Percentiles rank a stretch among this genome's conserved stretches.
Conservation (phyloP, 2,888 invertebrate genomes). For the Acanthosepion pharaonis region DNA sequence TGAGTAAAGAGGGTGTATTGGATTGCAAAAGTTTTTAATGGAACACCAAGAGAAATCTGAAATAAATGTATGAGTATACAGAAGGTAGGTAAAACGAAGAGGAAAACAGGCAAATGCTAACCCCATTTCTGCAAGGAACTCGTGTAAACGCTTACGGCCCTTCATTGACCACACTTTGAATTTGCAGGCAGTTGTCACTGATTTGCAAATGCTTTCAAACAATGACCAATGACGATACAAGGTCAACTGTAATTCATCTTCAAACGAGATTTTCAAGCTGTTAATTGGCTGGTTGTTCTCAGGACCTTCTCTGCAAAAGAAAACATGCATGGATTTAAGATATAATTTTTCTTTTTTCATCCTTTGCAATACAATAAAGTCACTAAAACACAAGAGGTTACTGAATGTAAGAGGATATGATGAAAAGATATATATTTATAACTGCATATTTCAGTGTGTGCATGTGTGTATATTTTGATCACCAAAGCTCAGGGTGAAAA, state of each 20-base stretch:
- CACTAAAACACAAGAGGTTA: too few species aligned
- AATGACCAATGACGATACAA: conserved; percentile 95
- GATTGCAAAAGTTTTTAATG: too few species aligned
- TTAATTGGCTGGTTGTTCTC: conserved; percentile 66
- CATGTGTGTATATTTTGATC: too few species aligned
- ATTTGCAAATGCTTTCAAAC: conserved; percentile 87
- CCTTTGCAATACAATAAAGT: too few species aligned
- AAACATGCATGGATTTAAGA: too few species aligned
- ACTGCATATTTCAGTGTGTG: too few species aligned
- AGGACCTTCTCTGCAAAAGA: not conserved
- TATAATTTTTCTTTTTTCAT: too few species aligned
- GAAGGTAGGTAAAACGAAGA: not conserved
- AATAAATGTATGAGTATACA: not conserved
- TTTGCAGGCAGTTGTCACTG: conserved; percentile 85
- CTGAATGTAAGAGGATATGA: too few species aligned
- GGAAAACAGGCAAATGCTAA: conserved; percentile 70
- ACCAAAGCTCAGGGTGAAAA: too few species aligned
- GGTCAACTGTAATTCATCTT: conserved; percentile 80
- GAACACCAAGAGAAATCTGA: too few species aligned
- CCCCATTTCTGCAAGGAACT: conserved; percentile 94
- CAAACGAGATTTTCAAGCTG: conserved; percentile 71
- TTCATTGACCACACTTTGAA: conserved; percentile 89
- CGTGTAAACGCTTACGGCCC: conserved; percentile 86
- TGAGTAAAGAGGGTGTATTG: too few species aligned
- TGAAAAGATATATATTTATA: too few species aligned